A percentile compares a stretch with the other conserved stretches of the same genome.
phyloP scores from a whole-genome alignment of 1,140 invertebrate genomes.

The Drosophila nigrodunni region DNA sequence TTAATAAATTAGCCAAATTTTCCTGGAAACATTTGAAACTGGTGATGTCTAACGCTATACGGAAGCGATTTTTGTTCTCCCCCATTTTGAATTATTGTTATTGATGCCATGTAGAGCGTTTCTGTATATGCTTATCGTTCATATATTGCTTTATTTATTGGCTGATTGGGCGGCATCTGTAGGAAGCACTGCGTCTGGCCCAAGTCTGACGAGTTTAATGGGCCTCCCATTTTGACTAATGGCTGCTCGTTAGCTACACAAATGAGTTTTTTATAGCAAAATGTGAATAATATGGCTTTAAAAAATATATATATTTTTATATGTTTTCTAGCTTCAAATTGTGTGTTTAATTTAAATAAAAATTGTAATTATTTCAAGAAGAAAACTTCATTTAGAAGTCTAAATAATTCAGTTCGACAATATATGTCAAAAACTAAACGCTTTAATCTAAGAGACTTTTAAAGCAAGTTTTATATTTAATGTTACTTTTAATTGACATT shows the following conservation, averaged over 20 bases:
- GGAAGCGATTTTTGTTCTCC: conserved; percentile 25
- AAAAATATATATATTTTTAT: conserved; percentile 18
- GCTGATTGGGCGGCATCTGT: conserved; percentile 51
- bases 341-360: neutral
- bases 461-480: neutral
- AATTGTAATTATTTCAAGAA: neutral
- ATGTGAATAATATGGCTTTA: conserved; percentile 7
- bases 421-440: neutral
- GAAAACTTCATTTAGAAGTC: no score
- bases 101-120: conserved; percentile 28
- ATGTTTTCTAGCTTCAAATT: neutral
- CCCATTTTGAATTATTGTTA: conserved; percentile 73
- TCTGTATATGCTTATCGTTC: conserved; percentile 71
- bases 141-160: conserved; percentile 77
- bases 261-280: conserved; percentile 68
- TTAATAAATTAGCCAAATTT: conserved; percentile 68
- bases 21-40: neutral
- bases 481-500: neutral
- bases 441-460: neutral
- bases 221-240: conserved; percentile 53
- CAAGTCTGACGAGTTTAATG: conserved; percentile 36
- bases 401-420: no score
- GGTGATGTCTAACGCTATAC: neutral
- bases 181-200: conserved; percentile 4
- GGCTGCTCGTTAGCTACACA: conserved; percentile 63